Conservation (phyloP, 2,888 invertebrate genomes). For the Pollenia labialis region DNA sequence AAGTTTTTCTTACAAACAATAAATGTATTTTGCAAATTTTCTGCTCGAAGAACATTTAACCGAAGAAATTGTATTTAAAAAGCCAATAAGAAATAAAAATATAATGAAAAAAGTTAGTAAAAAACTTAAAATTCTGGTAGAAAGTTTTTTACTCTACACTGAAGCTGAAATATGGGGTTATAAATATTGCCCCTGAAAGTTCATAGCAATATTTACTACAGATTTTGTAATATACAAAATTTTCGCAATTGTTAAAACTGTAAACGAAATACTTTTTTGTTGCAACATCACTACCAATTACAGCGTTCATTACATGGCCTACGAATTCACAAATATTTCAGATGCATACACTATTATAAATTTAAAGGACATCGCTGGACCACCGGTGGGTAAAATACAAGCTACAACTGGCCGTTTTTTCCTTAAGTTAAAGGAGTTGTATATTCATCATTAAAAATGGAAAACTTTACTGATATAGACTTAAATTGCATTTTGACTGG, state of each 20-base stretch:
- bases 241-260: too few relatives aligned
- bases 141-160: too few relatives aligned
- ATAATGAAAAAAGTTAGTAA: background rate
- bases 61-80: too few relatives aligned
- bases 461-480: constrained; percentile 10
- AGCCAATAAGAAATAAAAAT: too few relatives aligned
- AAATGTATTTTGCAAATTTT: background rate
- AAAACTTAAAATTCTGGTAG: too few relatives aligned
- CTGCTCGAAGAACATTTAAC: too few relatives aligned
- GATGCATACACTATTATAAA: background rate
- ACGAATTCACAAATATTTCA: constrained; percentile 9
- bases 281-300: background rate
- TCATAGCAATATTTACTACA: too few relatives aligned
- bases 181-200: too few relatives aligned
- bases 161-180: too few relatives aligned
- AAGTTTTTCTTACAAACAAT: constrained; percentile 6
- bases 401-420: background rate
- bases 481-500: background rate
- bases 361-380: background rate
- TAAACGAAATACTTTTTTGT: background rate
- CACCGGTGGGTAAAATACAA: constrained; percentile 1
- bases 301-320: background rate
- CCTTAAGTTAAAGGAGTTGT: background rate
- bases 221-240: too few relatives aligned
- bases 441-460: background rate